Percentiles rank a stretch among this genome's conserved stretches.
Evolutionary conservation across 1,140 invertebrate genomes (phyloP).

Genomic region (Archivesica marissinica): DNA sequence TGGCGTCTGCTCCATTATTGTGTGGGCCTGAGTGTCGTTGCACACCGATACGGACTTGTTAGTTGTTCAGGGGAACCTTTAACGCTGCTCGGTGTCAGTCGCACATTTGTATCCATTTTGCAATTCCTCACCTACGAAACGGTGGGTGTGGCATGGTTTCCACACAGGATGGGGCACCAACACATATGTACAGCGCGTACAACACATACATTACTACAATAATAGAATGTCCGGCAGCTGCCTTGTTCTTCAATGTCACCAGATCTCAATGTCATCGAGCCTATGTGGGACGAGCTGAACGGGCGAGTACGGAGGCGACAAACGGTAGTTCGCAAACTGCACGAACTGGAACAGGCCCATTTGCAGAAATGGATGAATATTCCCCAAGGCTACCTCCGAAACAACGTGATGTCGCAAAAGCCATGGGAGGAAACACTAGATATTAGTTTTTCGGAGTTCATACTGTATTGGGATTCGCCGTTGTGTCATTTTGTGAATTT

Average conservation of each 20-base stretch:
- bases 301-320: slow-evolving; percentile 22
- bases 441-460: slow-evolving; percentile 2
- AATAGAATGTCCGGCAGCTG: not conserved
- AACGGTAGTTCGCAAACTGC: not conserved
- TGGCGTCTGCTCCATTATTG: too few species aligned
- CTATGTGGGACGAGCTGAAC: not conserved
- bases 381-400: not conserved
- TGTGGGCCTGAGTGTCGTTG: too few species aligned
- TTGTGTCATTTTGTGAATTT: slow-evolving; percentile 28
- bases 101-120: too few species aligned
- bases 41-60: too few species aligned
- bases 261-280: slow-evolving; percentile 12
- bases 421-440: slow-evolving; percentile 9
- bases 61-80: too few species aligned
- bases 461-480: not conserved
- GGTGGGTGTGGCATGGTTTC: not conserved
- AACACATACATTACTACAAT: not conserved
- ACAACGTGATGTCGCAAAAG: not conserved
- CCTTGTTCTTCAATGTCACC: not conserved
- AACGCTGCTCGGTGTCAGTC: too few species aligned
- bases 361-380: slow-evolving; percentile 18
- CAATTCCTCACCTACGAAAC: too few species aligned
- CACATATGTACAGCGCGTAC: not conserved
- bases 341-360: slow-evolving; percentile 35
- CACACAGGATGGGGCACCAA: not conserved